Evolutionary conservation across 2,113 vertebrate species (phyloP).

Genomic region (Pleuronectes platessa): DNA sequence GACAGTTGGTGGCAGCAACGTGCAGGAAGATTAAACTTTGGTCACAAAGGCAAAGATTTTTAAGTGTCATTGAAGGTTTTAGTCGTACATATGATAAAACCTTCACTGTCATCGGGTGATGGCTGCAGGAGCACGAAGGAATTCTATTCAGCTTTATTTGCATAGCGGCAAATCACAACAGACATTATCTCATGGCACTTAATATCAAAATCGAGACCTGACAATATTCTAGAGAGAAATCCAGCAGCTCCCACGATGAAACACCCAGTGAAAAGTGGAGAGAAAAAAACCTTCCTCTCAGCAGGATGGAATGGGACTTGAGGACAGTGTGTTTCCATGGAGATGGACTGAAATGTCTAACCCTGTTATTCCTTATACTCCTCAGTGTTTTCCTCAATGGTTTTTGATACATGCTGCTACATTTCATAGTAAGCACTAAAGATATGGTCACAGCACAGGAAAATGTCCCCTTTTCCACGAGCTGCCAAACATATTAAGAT

Average conservation of each 20-base stretch:
- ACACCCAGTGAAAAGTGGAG: background rate
- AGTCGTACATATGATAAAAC: background rate
- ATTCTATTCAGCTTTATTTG: background rate
- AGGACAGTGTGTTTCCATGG: background rate
- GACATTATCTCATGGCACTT: no score
- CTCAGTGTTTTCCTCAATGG: background rate
- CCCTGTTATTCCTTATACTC: background rate
- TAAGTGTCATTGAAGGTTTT: no score
- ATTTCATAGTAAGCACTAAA: background rate
- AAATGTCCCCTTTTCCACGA: background rate
- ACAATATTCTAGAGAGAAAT: no score
- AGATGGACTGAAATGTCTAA: background rate
- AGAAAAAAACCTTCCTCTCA: background rate
- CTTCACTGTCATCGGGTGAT: background rate
- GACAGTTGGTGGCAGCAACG: constrained; percentile 5
- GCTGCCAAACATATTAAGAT: background rate
- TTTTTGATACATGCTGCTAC: background rate
- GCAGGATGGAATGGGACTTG: background rate
- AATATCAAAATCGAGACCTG: no score
- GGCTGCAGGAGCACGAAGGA: background rate
- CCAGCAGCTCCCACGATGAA: no score
- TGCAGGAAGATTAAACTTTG: no score
- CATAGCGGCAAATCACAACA: no score
- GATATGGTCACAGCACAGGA: background rate
- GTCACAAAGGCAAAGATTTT: background rate